These are phyloP conservation scores for Ferrisia virgata DNA, from an alignment of 2,888 invertebrate genomes.

Conservation along the genomic window DNA sequence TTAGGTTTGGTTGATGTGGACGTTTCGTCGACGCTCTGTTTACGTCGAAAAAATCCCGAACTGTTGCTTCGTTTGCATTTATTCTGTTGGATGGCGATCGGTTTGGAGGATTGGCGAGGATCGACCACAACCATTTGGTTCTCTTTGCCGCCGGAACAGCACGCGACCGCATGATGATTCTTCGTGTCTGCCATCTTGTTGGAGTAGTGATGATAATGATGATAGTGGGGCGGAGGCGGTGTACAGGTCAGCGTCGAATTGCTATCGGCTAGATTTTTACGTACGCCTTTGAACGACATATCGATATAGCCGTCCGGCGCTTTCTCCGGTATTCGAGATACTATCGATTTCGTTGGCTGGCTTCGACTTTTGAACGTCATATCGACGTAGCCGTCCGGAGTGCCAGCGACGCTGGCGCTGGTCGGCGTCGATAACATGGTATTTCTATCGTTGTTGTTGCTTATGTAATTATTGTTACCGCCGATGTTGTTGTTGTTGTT, in stretches of 20 bases:
- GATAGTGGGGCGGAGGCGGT: too few species aligned
- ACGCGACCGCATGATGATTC: neutral
- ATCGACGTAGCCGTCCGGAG: constrained; percentile 38
- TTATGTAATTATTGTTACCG: too few species aligned
- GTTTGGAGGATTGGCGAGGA: constrained; percentile 30
- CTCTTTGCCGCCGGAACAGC: constrained; percentile 13
- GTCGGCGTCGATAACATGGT: neutral
- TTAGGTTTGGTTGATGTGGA: constrained; percentile 16
- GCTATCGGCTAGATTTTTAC: constrained; percentile 38
- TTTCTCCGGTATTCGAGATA: constrained; percentile 43
- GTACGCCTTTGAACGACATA: constrained; percentile 53
- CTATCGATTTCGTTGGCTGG: neutral
- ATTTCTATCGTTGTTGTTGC: too few species aligned
- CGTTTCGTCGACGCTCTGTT: constrained; percentile 22
- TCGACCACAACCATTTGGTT: constrained; percentile 20
- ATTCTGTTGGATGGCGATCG: constrained; percentile 36
- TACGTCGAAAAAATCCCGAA: constrained; percentile 32
- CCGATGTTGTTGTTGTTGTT: too few species aligned
- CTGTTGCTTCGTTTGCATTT: constrained; percentile 29
- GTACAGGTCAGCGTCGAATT: neutral
- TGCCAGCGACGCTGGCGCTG: neutral
- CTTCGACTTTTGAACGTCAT: constrained; percentile 35
- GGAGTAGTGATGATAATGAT: neutral
- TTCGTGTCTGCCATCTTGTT: neutral
- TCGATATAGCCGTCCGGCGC: constrained; percentile 57